Conservation (phyloP, 1,140 invertebrate genomes). For the Camponotus pennsylvanicus region DNA sequence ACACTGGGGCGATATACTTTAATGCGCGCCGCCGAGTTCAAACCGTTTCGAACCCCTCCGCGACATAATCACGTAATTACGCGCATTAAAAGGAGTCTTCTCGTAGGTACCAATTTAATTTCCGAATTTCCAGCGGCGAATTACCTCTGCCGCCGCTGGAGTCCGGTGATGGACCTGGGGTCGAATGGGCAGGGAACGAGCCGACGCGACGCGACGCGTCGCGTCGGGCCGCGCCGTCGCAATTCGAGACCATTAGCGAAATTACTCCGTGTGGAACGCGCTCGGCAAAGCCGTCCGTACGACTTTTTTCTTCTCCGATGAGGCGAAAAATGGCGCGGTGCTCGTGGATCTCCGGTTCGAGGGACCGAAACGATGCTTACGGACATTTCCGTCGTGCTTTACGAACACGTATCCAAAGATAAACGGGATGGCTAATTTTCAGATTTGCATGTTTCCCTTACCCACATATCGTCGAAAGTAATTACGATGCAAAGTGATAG, state of each 20-base stretch:
- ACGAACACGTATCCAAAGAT: neutral
- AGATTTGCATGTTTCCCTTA: conserved; percentile 12
- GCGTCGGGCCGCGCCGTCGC: conserved; percentile 67
- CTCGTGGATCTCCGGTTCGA: conserved; percentile 26
- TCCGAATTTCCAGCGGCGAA: conserved; percentile 82
- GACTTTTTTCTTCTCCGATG: conserved; percentile 68
- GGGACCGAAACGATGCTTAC: conserved; percentile 25
- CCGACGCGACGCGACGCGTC: conserved; percentile 38
- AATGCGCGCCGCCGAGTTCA: conserved; percentile 61
- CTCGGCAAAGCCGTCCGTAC: conserved; percentile 32
- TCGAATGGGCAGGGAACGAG: conserved; percentile 39
- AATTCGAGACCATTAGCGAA: conserved; percentile 83
- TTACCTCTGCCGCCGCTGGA: conserved; percentile 77
- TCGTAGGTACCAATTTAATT: conserved; percentile 81
- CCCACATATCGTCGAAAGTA: neutral
- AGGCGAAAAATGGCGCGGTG: conserved; percentile 68
- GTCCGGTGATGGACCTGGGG: conserved; percentile 57
- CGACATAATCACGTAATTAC: conserved; percentile 81
- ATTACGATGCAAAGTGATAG: neutral
- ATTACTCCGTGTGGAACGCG: conserved; percentile 78
- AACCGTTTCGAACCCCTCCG: conserved; percentile 67
- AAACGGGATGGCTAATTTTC: conserved; percentile 38
- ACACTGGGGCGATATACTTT: conserved; percentile 61
- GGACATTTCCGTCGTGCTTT: neutral
- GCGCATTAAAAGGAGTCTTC: conserved; percentile 77